Evolutionary conservation across 2,113 vertebrate genomes (phyloP), one percentile per base, ranked within the genome.

Genomic region (Nanorana parkeri): DNA sequence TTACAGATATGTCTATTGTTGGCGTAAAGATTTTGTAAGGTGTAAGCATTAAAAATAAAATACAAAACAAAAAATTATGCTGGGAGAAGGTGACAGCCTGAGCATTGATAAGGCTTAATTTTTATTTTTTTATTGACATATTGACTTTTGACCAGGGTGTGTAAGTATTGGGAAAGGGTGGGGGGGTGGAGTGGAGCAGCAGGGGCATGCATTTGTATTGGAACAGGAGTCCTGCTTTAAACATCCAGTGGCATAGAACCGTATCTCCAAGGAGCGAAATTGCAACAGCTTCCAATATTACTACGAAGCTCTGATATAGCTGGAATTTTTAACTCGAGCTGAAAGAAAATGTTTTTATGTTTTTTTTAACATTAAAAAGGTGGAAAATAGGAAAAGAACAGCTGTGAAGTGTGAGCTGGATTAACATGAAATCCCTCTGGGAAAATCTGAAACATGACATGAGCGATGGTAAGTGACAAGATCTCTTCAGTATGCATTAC

Each of bases 391-490:
- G 89, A 91, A 91, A 92, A 90, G 89, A 92, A 89, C 90, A 92
- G 91, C 91, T 90, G 88, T 92, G 90, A 92, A 91, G 89, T 91
- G 90, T 92, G 90, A 92, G 93, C 93, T 89, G 90, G 92, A 93
- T 94, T 93, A 92, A 92, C 90, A 94, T 93, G 90, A 92, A 93
- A 93, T 89, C 81, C 90, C 87, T 88, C 89, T 91, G 90, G 89
- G 92, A 90, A 91, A 91, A 91, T 91, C 88, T 85, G 87, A 91
- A 91, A 92, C 91, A 91, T 90, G 90, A 92, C 93, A 92, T 94
- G 89, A 89, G 90, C 87, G 83, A 90, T 93, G 80, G 88, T 92
- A 92, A 92, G 88, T 91, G 91, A 93, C 91, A 93, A 90, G 90
- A 91, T 86, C 89, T 93, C 91, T 93, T 92, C 90, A 91, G 91